Percentiles rank a stretch among this genome's conserved stretches.
Evolutionary conservation across 2,797 vertebrate species (phyloP).

Genomic region (Melanotaenia boesemani): DNA sequence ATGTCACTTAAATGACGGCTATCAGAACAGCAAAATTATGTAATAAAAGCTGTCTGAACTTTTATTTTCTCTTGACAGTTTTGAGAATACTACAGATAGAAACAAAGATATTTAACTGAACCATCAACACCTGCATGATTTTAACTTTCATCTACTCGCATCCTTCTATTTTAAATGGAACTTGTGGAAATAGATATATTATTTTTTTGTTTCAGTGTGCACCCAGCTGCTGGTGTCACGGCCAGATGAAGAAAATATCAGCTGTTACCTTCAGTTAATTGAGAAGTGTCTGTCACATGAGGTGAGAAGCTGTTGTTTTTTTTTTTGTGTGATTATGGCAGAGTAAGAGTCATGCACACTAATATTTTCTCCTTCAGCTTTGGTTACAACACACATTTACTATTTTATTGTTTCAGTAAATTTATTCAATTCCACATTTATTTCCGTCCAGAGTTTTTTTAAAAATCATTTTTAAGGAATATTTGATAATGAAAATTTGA

Average conservation of each 20-base stretch:
- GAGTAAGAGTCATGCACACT: background rate
- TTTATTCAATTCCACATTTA: background rate
- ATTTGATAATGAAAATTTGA: background rate
- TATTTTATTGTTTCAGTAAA: background rate
- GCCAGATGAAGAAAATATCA: conserved; percentile 96
- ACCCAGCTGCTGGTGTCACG: conserved; percentile 95
- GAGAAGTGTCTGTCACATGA: conserved; percentile 96
- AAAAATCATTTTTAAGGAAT: background rate
- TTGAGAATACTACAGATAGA: background rate
- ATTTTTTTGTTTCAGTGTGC: conserved; percentile 83
- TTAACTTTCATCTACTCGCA: background rate
- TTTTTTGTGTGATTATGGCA: background rate
- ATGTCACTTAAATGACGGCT: background rate
- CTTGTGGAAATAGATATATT: background rate
- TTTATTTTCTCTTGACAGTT: background rate
- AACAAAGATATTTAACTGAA: background rate
- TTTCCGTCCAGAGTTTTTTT: background rate
- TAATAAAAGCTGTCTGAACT: background rate
- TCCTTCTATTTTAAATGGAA: background rate
- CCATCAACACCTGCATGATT: background rate
- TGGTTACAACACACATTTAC: background rate
- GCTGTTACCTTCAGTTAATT: conserved; percentile 96
- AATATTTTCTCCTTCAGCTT: background rate
- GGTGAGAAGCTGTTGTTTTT: conserved; percentile 73
- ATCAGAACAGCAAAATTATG: background rate